Evolutionary conservation across 2,113 vertebrate species (phyloP), one percentile per base, ranked within the genome.

Genomic region (Centropus bengalensis): DNA sequence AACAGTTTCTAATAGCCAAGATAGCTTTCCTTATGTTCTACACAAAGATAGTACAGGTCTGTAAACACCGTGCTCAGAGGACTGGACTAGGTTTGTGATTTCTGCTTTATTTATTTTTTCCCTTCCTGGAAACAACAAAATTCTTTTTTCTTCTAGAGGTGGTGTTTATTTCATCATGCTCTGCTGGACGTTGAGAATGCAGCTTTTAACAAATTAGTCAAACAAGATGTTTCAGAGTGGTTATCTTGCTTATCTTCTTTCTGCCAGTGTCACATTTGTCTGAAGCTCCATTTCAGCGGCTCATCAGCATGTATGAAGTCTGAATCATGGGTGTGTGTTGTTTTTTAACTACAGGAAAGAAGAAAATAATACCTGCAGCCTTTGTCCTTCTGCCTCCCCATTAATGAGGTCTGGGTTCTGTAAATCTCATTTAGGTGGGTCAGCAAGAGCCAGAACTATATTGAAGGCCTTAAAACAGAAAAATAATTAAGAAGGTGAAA

Each of bases 401-500:
- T 89, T 97, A 97, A 96, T 91, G 96, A 98, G 93, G 67, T 95
- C 82, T 74, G 28, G 44, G 74, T 96, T 96, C 91, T 79, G 44
- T 82, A 97, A 97, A 96, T 74, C 59, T 97, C 94, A 95, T 96
- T 97, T 96, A 97, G 88, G 94, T 63, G 26, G 95, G 91, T 96
- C 96, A 96, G 94, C 86, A 93, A 96, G 94, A 97, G 81, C 55
- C 71, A 94, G 82, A 42, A 52, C 33, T 81, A 27, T 93, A 96
- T 92, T 94, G 94, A 97, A 97, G 89, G 55, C 86, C 88, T 95
- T 82, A 95, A 97, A 96, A 56, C 85, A 49, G 92, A 96, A 96
- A 94, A 96, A 97, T 97, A 97, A 98, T 98, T 97, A 96, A 91
- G 92, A 94, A 88, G 69, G 90, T 91, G 89, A 85, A 94, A 85